These are phyloP conservation scores for Drosophila mercatorum DNA, from an alignment of 2,888 invertebrate genomes.

Conservation along the genomic window DNA sequence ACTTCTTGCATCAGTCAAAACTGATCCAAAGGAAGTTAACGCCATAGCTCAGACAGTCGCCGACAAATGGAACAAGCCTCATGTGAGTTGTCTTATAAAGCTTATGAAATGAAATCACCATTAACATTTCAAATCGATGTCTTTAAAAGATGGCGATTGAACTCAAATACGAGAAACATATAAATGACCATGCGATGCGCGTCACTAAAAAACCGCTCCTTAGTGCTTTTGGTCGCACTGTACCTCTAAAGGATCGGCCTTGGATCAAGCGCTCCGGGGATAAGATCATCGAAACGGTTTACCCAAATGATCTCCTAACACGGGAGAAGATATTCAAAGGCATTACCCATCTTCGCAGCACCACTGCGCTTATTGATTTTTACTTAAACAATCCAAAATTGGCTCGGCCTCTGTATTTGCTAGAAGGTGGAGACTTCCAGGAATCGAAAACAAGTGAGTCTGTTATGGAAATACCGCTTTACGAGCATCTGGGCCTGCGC, in stretches of 20 bases:
- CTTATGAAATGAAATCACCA: background rate
- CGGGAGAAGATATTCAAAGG: conserved; percentile 83
- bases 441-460: conserved; percentile 50
- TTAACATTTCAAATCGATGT: background rate
- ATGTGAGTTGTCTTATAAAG: conserved; percentile 62
- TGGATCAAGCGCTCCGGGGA: conserved; percentile 72
- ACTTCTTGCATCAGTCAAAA: conserved; percentile 80
- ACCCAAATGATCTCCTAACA: conserved; percentile 80
- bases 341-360: conserved; percentile 83
- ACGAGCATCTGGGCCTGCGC: conserved; percentile 80
- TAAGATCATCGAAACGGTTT: conserved; percentile 78
- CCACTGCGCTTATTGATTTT: conserved; percentile 79
- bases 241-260: conserved; percentile 78
- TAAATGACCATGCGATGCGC: conserved; percentile 66
- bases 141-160: conserved; percentile 82
- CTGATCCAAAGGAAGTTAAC: conserved; percentile 82
- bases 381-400: conserved; percentile 77
- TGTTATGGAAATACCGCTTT: conserved; percentile 76
- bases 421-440: conserved; percentile 76
- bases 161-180: conserved; percentile 81
- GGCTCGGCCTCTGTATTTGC: conserved; percentile 78
- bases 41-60: conserved; percentile 83
- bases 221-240: conserved; percentile 83
- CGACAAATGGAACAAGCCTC: conserved; percentile 82
- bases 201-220: conserved; percentile 58